Conservation (phyloP, 2,113 vertebrate genomes). For the Melanostigma gelatinosum region DNA sequence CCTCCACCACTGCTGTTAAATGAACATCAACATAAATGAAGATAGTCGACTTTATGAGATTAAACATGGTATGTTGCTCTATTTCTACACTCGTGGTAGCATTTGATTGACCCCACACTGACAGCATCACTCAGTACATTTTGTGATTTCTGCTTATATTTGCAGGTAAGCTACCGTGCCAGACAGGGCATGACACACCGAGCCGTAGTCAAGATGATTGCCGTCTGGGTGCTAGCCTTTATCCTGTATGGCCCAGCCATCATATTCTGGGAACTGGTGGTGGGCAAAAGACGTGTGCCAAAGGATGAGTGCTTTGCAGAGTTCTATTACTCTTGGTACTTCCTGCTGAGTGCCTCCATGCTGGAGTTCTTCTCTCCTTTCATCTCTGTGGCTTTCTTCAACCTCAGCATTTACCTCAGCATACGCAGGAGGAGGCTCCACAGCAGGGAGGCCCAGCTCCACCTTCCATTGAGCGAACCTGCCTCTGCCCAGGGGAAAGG, state of each 20-base stretch:
- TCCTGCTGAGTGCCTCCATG: slow-evolving; percentile 84
- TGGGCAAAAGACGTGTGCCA: slow-evolving; percentile 79
- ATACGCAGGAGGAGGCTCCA: slow-evolving; percentile 83
- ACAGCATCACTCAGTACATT: background rate
- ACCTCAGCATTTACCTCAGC: slow-evolving; percentile 88
- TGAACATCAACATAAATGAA: background rate
- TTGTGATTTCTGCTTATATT: slow-evolving; percentile 47
- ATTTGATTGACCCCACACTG: background rate
- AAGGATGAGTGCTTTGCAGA: slow-evolving; percentile 84
- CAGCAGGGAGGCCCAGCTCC: slow-evolving; percentile 62
- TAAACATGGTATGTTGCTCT: background rate
- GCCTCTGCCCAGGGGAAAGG: slow-evolving; percentile 62
- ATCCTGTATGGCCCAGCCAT: slow-evolving; percentile 89
- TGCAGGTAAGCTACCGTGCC: slow-evolving; percentile 82
- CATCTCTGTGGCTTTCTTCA: slow-evolving; percentile 89
- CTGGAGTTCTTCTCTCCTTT: slow-evolving; percentile 85
- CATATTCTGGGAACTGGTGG: slow-evolving; percentile 83
- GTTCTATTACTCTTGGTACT: slow-evolving; percentile 88
- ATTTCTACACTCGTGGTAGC: background rate
- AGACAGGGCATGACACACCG: slow-evolving; percentile 79
- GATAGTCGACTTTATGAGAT: background rate
- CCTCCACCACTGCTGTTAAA: background rate
- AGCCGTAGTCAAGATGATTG: slow-evolving; percentile 85
- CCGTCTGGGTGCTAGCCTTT: slow-evolving; percentile 89
- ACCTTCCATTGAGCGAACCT: slow-evolving; percentile 55